Conservation (phyloP, 2,113 vertebrate species). For the Nanger granti region DNA sequence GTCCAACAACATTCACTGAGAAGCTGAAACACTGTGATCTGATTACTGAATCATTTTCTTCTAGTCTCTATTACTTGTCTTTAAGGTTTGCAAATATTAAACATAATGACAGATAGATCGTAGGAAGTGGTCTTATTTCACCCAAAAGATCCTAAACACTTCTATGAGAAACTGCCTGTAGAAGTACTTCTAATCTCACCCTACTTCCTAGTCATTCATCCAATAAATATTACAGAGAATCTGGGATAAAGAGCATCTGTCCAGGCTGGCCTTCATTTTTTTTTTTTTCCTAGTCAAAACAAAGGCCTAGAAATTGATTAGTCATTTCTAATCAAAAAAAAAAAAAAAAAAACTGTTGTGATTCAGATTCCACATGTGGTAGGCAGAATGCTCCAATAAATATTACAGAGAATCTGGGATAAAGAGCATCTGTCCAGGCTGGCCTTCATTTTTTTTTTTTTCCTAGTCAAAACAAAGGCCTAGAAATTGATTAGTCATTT, state of each 20-base stretch:
- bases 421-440: neutral
- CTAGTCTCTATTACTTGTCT: neutral
- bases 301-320: neutral
- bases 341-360: neutral
- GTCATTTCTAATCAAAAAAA: neutral
- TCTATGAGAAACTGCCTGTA: neutral
- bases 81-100: neutral
- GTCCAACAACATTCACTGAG: neutral
- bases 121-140: neutral
- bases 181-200: neutral
- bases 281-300: neutral
- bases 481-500: neutral
- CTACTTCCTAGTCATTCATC: neutral
- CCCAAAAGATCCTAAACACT: neutral
- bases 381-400: neutral
- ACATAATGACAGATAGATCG: neutral
- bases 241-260: neutral
- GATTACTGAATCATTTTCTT: constrained; percentile 6
- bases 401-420: neutral
- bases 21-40: neutral
- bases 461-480: neutral
- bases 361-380: neutral
- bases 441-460: neutral
- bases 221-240: neutral
- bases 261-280: neutral